Percentiles rank a stretch among this genome's conserved stretches.
Evolutionary conservation across 2,113 vertebrate genomes (phyloP).

Genomic region (Petaurus breviceps): DNA sequence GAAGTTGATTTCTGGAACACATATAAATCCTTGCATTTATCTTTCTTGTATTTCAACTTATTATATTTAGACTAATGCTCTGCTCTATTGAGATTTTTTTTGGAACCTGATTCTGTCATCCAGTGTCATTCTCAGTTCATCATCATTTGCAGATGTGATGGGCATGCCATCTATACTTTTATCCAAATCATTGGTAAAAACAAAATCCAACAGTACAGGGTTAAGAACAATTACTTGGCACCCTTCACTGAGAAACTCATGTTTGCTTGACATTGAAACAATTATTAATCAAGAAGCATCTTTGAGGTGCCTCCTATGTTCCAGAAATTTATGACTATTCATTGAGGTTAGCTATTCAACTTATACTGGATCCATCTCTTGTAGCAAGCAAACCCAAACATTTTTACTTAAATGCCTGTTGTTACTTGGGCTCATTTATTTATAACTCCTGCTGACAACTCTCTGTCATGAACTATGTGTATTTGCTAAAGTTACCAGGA

Average conservation of each 20-base stretch:
- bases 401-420: slow-evolving; percentile 11
- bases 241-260: neutral
- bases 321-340: neutral
- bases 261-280: neutral
- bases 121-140: neutral
- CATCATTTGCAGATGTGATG: neutral
- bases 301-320: neutral
- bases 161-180: neutral
- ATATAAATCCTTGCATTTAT: neutral
- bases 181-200: neutral
- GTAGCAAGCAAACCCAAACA: neutral
- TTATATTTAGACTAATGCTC: neutral
- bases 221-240: neutral
- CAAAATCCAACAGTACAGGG: neutral
- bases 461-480: neutral
- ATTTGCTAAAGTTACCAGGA: slow-evolving; percentile 17
- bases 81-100: neutral
- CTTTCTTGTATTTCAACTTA: neutral
- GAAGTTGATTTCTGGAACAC: neutral
- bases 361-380: neutral
- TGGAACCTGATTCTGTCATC: neutral
- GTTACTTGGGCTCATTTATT: slow-evolving; percentile 33
- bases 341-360: neutral
- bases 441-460: neutral
- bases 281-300: neutral